These are phyloP conservation scores for Garrulus glandarius DNA, from an alignment of 2,797 vertebrate species.

Conservation along the genomic window DNA sequence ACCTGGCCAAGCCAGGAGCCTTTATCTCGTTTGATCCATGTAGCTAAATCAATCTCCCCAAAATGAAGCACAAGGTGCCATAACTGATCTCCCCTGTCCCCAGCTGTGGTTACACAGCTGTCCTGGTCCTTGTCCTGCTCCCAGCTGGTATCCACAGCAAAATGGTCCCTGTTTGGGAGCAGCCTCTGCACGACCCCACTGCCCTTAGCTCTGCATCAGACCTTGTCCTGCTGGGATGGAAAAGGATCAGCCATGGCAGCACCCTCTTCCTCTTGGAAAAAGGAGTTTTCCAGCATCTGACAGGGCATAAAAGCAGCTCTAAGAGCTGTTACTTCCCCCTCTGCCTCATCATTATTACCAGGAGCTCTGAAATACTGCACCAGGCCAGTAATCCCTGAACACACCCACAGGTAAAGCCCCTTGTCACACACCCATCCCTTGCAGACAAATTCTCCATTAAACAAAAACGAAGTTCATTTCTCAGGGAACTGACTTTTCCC, in stretches of 20 bases:
- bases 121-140: not conserved
- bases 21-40: rapidly evolving
- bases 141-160: not conserved
- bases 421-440: not conserved
- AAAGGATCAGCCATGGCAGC: not conserved
- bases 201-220: not conserved
- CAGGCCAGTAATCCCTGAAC: not conserved
- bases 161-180: not conserved
- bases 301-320: not conserved
- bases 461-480: not conserved
- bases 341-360: rapidly evolving
- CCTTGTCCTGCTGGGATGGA: not conserved
- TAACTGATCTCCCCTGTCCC: not conserved
- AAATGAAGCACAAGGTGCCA: rapidly evolving
- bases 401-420: not conserved
- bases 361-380: not conserved
- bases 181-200: not conserved
- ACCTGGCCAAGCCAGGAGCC: not conserved
- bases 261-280: not conserved
- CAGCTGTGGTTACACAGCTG: not conserved
- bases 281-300: not conserved
- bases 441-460: not conserved
- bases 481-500: not conserved
- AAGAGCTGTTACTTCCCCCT: not conserved
- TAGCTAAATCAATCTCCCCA: rapidly evolving